These are phyloP conservation scores for Cheilosia variabilis DNA, from an alignment of 2,888 invertebrate species.

Conservation along the genomic window DNA sequence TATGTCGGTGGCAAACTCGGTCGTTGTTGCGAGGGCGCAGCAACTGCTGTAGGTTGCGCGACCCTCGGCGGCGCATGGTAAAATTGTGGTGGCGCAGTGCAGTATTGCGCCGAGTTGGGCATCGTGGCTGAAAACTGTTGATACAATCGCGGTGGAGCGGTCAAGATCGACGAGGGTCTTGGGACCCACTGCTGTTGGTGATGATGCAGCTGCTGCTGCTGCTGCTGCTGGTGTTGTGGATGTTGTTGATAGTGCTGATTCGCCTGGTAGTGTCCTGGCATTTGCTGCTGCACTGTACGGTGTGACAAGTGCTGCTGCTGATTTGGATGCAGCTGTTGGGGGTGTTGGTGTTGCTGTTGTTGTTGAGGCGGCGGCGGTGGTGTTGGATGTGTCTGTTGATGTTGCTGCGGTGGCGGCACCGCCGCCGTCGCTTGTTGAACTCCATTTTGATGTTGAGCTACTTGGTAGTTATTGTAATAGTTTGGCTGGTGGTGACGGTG, in stretches of 20 bases:
- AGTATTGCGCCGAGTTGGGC: conserved; percentile 55
- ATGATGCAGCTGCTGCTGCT: conserved; percentile 73
- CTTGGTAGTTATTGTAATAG: conserved; percentile 64
- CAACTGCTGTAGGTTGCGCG: conserved; percentile 55
- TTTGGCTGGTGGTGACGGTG: conserved; percentile 69
- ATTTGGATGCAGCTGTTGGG: conserved; percentile 73
- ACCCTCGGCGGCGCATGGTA: conserved; percentile 43
- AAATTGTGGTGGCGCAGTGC: conserved; percentile 51
- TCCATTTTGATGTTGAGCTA: conserved; percentile 75
- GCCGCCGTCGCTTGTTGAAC: conserved; percentile 73
- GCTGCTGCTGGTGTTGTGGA: conserved; percentile 69
- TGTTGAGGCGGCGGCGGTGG: conserved; percentile 71
- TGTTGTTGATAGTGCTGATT: conserved; percentile 74
- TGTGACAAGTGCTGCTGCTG: conserved; percentile 72
- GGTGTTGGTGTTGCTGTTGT: conserved; percentile 72
- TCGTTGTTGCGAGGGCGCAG: conserved; percentile 78
- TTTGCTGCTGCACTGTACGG: conserved; percentile 51
- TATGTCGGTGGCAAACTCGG: conserved; percentile 76
- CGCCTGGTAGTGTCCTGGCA: conserved; percentile 54
- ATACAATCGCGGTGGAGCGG: conserved; percentile 70
- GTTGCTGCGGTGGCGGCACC: conserved; percentile 74
- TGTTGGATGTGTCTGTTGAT: conserved; percentile 71
- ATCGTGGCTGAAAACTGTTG: conserved; percentile 51
- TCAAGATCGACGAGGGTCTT: conserved; percentile 50
- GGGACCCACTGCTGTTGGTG: conserved; percentile 66